Conservation (phyloP, 1,140 invertebrate species). For the Drosophila suzukii region DNA sequence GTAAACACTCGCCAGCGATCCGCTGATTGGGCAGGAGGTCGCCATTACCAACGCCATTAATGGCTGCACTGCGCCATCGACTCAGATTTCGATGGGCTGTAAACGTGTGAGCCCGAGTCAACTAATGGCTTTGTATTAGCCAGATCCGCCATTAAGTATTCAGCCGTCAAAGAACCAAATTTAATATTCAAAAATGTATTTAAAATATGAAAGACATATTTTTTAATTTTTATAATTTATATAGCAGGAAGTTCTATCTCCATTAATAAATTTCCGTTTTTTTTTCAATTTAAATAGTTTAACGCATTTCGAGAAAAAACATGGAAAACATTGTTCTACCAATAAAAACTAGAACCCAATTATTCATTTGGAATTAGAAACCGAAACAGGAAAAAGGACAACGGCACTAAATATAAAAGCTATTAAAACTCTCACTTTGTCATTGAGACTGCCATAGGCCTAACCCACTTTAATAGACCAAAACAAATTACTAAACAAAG, state of each 20-base stretch:
- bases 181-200: background rate
- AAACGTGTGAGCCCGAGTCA: background rate
- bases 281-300: no score
- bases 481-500: constrained; percentile 62
- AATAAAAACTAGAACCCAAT: background rate
- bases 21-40: constrained; percentile 31
- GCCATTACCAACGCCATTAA: constrained; percentile 15
- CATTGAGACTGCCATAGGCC: constrained; percentile 1
- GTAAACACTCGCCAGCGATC: constrained; percentile 31
- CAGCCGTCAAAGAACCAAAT: background rate
- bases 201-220: background rate
- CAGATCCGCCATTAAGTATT: background rate
- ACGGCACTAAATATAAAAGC: background rate
- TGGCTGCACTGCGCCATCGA: background rate
- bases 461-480: constrained; percentile 23
- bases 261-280: no score
- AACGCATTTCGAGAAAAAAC: background rate
- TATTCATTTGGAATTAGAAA: background rate
- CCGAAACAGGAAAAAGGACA: background rate
- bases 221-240: background rate
- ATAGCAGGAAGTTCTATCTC: no score
- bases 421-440: constrained; percentile 21
- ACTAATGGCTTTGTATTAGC: background rate
- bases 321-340: no score
- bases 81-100: background rate